Evolutionary conservation across 2,888 invertebrate species (phyloP).

Genomic region (Caenorhabditis panamensis): DNA sequence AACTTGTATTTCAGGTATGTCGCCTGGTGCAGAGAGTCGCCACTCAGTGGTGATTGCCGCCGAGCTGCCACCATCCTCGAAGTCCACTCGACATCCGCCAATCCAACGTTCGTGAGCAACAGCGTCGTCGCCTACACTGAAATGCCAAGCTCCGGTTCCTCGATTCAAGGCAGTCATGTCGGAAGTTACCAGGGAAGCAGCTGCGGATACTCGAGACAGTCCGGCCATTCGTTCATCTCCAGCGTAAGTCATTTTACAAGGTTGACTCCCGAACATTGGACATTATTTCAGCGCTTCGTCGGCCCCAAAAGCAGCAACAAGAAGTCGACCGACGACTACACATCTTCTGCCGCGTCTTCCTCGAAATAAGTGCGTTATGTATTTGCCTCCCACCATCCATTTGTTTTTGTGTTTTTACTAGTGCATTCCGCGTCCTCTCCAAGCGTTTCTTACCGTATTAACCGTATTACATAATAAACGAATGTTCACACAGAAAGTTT

Average conservation of each 20-base stretch:
- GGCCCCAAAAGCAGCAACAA: neutral
- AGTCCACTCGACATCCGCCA: slow-evolving; percentile 18
- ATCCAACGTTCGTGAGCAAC: neutral
- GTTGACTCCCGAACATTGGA: neutral
- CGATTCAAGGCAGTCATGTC: neutral
- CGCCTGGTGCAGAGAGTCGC: slow-evolving; percentile 45
- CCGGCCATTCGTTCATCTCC: neutral
- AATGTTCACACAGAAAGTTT: too few relatives aligned
- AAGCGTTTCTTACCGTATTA: neutral
- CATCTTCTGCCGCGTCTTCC: neutral
- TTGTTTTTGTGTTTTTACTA: too few relatives aligned
- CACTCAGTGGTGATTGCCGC: slow-evolving; percentile 7
- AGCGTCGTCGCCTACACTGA: neutral
- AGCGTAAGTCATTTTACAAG: neutral
- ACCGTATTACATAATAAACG: neutral
- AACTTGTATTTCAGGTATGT: slow-evolving; percentile 13
- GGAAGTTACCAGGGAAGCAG: neutral
- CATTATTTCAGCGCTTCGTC: neutral
- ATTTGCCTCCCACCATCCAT: neutral
- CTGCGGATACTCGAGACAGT: neutral
- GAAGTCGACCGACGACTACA: neutral
- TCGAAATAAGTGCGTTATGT: neutral
- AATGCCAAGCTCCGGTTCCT: neutral
- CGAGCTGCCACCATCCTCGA: slow-evolving; percentile 37
- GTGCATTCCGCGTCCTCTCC: too few relatives aligned